Evolutionary conservation across 2,888 invertebrate species (phyloP).

Genomic region (Hirudinaria manillensis): DNA sequence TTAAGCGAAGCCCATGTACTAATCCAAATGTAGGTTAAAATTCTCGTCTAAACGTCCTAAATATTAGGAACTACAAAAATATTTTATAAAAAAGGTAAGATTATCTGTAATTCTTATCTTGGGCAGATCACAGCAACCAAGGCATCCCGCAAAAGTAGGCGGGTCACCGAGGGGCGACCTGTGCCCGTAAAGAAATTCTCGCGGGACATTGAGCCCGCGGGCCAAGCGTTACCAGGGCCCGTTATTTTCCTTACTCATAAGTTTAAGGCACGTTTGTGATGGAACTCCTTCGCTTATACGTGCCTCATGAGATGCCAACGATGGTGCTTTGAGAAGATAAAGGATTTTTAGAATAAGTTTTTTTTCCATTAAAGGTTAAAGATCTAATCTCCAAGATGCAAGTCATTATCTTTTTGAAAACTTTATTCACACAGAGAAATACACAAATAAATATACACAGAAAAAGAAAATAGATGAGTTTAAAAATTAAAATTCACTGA

Average conservation of each 20-base stretch:
- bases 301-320: too few species aligned
- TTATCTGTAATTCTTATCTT: background rate
- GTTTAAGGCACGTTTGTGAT: conserved; percentile 68
- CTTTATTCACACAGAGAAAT: background rate
- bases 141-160: conserved; percentile 68
- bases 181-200: conserved; percentile 71
- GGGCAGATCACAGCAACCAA: conserved; percentile 40
- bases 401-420: background rate
- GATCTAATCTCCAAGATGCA: background rate
- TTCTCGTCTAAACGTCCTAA: too few species aligned
- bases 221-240: conserved; percentile 84
- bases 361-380: too few species aligned
- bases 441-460: background rate
- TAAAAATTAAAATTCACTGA: too few species aligned
- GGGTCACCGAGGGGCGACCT: conserved; percentile 76
- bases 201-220: conserved; percentile 59
- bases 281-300: too few species aligned
- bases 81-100: too few species aligned
- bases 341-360: too few species aligned
- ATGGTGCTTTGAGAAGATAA: too few species aligned
- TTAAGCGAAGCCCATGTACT: too few species aligned
- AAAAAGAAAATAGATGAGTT: background rate
- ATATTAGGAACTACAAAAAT: too few species aligned
- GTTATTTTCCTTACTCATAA: conserved; percentile 97
- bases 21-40: too few species aligned